Percentiles rank a stretch among this genome's conserved stretches.
These are phyloP conservation scores for Campoplex capitator DNA, from an alignment of 2,888 invertebrate genomes.

Conservation along the genomic window DNA sequence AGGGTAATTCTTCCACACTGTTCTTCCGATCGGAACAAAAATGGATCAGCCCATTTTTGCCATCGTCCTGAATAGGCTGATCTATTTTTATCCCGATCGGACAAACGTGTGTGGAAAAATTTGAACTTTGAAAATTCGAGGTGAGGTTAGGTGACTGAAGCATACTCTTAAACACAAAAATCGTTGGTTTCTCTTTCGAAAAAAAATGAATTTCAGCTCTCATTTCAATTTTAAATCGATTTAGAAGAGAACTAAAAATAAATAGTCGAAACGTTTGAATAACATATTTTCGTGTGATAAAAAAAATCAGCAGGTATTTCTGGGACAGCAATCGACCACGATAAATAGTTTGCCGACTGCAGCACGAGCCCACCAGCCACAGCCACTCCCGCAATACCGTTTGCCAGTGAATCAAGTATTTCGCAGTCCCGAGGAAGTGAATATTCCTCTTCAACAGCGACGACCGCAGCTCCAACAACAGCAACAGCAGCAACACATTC, in stretches of 20 bases:
- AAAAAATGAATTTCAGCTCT: too few relatives aligned
- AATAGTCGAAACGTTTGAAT: not conserved
- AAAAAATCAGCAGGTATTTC: conserved; percentile 70
- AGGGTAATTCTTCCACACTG: too few relatives aligned
- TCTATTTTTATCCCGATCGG: too few relatives aligned
- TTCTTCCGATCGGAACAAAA: too few relatives aligned
- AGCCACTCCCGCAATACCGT: conserved; percentile 82
- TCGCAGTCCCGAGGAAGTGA: conserved; percentile 94
- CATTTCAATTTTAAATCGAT: too few relatives aligned
- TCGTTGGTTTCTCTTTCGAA: too few relatives aligned
- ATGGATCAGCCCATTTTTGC: too few relatives aligned
- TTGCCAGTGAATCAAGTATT: conserved; percentile 90
- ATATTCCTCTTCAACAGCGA: conserved; percentile 93
- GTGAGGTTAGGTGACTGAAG: too few relatives aligned
- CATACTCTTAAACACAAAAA: too few relatives aligned
- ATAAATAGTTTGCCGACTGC: conserved; percentile 81
- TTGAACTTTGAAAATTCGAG: too few relatives aligned
- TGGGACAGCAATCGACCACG: conserved; percentile 82
- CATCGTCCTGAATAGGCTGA: too few relatives aligned
- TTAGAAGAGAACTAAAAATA: not conserved
- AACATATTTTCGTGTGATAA: not conserved
- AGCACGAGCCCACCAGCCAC: conserved; percentile 82
- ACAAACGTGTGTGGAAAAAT: too few relatives aligned
- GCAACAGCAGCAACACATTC: conserved; percentile 80
- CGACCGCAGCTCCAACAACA: conserved; percentile 87